Percentiles rank a stretch among this genome's conserved stretches.
Conservation (phyloP, 2,113 vertebrate genomes). For the Syngnathoides biaculeatus region DNA sequence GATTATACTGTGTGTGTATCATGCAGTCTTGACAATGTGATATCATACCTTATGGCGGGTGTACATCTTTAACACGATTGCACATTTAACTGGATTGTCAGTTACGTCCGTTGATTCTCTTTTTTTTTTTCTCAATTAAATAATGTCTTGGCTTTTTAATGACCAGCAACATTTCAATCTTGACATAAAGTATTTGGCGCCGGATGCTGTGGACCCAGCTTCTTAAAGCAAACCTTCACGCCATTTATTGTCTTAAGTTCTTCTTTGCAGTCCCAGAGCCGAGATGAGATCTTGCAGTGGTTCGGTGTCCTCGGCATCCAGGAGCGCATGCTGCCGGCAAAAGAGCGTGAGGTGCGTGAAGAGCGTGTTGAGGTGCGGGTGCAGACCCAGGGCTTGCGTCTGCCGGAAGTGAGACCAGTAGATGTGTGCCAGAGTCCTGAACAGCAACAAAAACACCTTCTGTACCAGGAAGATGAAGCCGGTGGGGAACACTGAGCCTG, state of each 20-base stretch:
- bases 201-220: background rate
- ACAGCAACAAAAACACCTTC: slow-evolving; percentile 77
- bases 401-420: slow-evolving; percentile 79
- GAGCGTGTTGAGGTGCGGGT: slow-evolving; percentile 79
- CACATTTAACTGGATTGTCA: slow-evolving; percentile 2
- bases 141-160: background rate
- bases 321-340: slow-evolving; percentile 70
- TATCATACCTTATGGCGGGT: background rate
- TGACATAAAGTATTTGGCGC: background rate
- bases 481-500: slow-evolving; percentile 69
- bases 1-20: background rate
- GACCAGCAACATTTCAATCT: background rate
- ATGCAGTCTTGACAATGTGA: slow-evolving; percentile 3
- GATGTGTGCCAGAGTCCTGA: slow-evolving; percentile 77
- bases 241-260: slow-evolving; percentile 12
- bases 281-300: slow-evolving; percentile 74
- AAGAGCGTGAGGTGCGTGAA: slow-evolving; percentile 77
- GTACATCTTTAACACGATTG: background rate
- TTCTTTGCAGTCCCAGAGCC: slow-evolving; percentile 48
- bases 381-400: slow-evolving; percentile 68
- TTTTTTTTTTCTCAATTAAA: background rate
- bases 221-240: background rate
- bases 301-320: slow-evolving; percentile 72
- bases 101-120: background rate
- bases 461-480: slow-evolving; percentile 75